Base-by-base conservation (phyloP, 2,797 vertebrate genomes). In the Tympanoctomys barrerae region DNA sequence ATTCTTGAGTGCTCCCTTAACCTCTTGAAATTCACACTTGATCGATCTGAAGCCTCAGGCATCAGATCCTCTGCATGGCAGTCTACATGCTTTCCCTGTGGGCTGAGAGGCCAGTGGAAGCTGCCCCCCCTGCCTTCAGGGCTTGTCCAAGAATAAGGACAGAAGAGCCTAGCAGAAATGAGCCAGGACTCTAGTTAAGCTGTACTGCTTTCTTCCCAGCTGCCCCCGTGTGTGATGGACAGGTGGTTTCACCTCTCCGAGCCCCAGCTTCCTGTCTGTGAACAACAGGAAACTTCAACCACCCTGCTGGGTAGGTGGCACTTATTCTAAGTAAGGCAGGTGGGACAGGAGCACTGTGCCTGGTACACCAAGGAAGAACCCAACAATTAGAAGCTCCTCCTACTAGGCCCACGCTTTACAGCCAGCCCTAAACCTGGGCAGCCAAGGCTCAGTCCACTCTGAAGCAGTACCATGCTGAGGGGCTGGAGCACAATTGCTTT, bases 1-100 rank as follows among this genome's bases (percentile, higher is more conserved):
- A 16, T 80, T 96, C 57, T 91, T 83, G 90, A 24, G 12, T 49
- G 93, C 42, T 66, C 22, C 39, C 4, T 91, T 85, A 70, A 59
- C 4, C 33, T 90, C 79, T 89, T 89, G 80, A 24, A 86, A 80
- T 62, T 59, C 62, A 57, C 68, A 75, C 1, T 89, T 95, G 62
- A 16, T 14, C 13, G 57, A 16, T 14, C 13, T 26, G 62, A 42
- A 26, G 57, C 71, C 36, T 82, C 81, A 91, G n/a, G 10, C 39
- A 22, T 92, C 33, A 68, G 84, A 57, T 21, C 28, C 31, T 88
- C 78, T 59, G 33, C 21, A 49, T 54, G 73, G 61, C 33, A 78
- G 36, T 93, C 93, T 77, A 75, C 31, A 24, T 2, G 24, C 62
- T 70, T 85, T 83, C 22, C 61, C 73, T 16, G 31, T 73, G 71